Conservation (phyloP, 2,113 vertebrate species). For the Menura novaehollandiae region DNA sequence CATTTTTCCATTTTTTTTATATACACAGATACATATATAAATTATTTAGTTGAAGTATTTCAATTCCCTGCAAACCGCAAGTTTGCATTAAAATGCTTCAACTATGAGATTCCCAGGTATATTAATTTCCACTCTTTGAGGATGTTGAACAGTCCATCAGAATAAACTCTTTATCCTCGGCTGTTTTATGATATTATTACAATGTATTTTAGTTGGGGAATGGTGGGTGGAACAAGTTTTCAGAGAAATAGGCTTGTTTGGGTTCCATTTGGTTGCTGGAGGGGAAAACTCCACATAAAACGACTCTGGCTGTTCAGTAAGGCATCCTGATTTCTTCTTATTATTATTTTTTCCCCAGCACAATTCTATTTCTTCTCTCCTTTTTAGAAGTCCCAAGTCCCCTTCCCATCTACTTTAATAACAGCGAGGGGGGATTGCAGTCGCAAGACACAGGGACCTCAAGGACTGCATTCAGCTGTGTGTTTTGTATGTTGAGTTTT, state of each 20-base stretch:
- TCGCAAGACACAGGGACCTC: neutral
- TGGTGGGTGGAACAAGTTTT: constrained; percentile 69
- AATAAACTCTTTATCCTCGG: constrained; percentile 70
- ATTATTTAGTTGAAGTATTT: constrained; percentile 78
- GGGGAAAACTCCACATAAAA: constrained; percentile 72
- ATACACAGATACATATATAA: constrained; percentile 68
- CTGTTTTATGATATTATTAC: constrained; percentile 78
- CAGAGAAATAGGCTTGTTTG: constrained; percentile 74
- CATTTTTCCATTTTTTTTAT: constrained; percentile 63
- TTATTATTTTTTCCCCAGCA: constrained; percentile 62
- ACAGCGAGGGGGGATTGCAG: neutral
- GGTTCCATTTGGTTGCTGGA: constrained; percentile 75
- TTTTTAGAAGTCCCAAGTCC: constrained; percentile 57
- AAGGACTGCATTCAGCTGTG: neutral
- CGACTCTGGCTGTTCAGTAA: constrained; percentile 62
- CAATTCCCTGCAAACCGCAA: constrained; percentile 70
- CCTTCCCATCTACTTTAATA: constrained; percentile 60
- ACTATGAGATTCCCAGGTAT: constrained; percentile 77
- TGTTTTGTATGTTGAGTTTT: neutral
- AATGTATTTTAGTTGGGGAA: constrained; percentile 67
- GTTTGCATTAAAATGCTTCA: constrained; percentile 79
- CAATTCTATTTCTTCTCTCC: constrained; percentile 43
- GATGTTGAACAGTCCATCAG: constrained; percentile 75
- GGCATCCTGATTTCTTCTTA: constrained; percentile 72
- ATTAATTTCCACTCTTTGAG: constrained; percentile 77